Evolutionary conservation across 2,797 vertebrate species (phyloP).

Genomic region (Antrozous pallidus): DNA sequence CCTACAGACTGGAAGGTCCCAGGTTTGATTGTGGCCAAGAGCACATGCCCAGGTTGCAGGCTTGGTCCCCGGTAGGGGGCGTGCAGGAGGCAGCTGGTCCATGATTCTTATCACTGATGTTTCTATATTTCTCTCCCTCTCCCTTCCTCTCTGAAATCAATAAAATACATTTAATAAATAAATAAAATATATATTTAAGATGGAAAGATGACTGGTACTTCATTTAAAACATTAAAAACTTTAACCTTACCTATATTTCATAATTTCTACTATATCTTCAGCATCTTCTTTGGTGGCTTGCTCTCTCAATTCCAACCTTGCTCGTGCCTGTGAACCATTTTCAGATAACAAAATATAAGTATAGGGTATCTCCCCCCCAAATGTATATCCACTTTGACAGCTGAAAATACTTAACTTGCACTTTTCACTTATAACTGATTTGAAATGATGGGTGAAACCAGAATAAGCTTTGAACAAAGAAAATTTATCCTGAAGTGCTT

Average conservation of each 20-base stretch:
- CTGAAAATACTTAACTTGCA: not conserved
- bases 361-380: not conserved
- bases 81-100: too few relatives aligned
- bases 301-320: constrained; percentile 94
- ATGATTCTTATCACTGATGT: too few relatives aligned
- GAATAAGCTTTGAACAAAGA: not conserved
- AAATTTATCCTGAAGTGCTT: not conserved
- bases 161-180: too few relatives aligned
- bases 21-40: too few relatives aligned
- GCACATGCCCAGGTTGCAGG: too few relatives aligned
- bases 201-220: not conserved
- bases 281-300: constrained; percentile 91
- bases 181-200: constrained; percentile 22
- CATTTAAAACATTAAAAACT: constrained; percentile 32
- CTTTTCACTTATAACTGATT: not conserved
- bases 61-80: too few relatives aligned
- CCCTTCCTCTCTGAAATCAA: too few relatives aligned
- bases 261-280: constrained; percentile 96
- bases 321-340: constrained; percentile 87
- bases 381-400: not conserved
- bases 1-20: too few relatives aligned
- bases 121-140: too few relatives aligned
- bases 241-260: constrained; percentile 94
- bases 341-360: constrained; percentile 33
- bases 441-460: not conserved